Evolutionary conservation across 1,140 invertebrate species (phyloP).

Genomic region (Rhysida immarginata): DNA sequence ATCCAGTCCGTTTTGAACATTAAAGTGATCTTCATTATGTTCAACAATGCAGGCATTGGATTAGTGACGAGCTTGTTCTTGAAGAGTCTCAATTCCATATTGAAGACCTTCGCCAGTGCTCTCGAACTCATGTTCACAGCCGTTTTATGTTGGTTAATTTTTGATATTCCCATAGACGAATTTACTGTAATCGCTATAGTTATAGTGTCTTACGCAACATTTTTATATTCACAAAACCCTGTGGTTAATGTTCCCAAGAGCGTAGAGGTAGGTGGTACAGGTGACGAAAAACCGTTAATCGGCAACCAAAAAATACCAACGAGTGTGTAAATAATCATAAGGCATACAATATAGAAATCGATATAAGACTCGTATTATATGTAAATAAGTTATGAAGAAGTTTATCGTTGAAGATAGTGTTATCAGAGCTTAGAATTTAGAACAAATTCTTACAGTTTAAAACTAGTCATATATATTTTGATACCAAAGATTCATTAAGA

Average conservation of each 20-base stretch:
- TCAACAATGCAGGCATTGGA: conserved; percentile 80
- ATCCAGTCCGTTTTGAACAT: conserved; percentile 37
- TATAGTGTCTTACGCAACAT: conserved; percentile 66
- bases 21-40: conserved; percentile 61
- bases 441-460: no score
- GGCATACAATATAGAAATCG: no score
- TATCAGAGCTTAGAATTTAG: no score
- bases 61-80: conserved; percentile 90
- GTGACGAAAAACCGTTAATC: not conserved
- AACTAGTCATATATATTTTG: no score
- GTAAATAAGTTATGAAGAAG: no score
- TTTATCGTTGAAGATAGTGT: no score
- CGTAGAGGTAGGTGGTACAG: not conserved
- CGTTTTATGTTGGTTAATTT: conserved; percentile 71
- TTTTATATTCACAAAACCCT: conserved; percentile 79
- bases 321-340: not conserved
- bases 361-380: no score
- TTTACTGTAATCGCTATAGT: conserved; percentile 67
- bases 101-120: conserved; percentile 91
- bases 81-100: conserved; percentile 81
- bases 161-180: conserved; percentile 66
- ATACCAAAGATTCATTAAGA: no score
- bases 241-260: conserved; percentile 35
- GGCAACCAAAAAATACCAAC: not conserved
- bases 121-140: conserved; percentile 84